Conservation (phyloP, 2,113 vertebrate genomes). For the Lipophrys pholis region DNA sequence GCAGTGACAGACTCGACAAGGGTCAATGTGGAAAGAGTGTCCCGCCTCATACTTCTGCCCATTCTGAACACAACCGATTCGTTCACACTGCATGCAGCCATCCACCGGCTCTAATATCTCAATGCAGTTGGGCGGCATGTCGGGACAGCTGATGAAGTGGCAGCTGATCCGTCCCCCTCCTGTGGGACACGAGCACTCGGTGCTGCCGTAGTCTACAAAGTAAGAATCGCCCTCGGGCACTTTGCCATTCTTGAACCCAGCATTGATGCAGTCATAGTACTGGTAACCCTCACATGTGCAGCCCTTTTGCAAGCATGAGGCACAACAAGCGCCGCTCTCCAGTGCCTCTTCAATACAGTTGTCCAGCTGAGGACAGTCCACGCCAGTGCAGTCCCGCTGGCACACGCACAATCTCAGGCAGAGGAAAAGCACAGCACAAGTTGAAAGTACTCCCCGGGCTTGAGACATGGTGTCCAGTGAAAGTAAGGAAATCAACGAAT, state of each 20-base stretch:
- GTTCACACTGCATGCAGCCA: conserved; percentile 90
- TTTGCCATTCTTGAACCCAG: conserved; percentile 90
- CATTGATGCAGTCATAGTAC: conserved; percentile 93
- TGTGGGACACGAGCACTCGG: conserved; percentile 91
- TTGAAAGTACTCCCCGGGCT: conserved; percentile 58
- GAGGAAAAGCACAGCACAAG: conserved; percentile 68
- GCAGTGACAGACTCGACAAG: conserved; percentile 93
- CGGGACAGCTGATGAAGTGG: conserved; percentile 94
- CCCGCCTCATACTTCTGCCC: conserved; percentile 90
- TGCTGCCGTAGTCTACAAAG: conserved; percentile 96
- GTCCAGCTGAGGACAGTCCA: conserved; percentile 85
- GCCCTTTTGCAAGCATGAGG: conserved; percentile 87
- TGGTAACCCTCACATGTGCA: conserved; percentile 96
- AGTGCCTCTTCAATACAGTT: conserved; percentile 91
- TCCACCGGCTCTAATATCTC: conserved; percentile 86
- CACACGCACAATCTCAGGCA: conserved; percentile 34
- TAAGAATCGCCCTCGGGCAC: conserved; percentile 94
- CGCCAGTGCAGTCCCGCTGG: conserved; percentile 87
- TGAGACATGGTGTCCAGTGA: conserved; percentile 68
- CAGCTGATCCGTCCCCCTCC: conserved; percentile 95
- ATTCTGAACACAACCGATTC: conserved; percentile 86
- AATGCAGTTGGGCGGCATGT: conserved; percentile 92
- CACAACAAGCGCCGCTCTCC: conserved; percentile 87
- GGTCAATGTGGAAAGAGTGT: conserved; percentile 89
- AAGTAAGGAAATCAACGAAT: conserved; percentile 19